Conservation (phyloP, 2,888 invertebrate species). For the Nowickia ferox region DNA sequence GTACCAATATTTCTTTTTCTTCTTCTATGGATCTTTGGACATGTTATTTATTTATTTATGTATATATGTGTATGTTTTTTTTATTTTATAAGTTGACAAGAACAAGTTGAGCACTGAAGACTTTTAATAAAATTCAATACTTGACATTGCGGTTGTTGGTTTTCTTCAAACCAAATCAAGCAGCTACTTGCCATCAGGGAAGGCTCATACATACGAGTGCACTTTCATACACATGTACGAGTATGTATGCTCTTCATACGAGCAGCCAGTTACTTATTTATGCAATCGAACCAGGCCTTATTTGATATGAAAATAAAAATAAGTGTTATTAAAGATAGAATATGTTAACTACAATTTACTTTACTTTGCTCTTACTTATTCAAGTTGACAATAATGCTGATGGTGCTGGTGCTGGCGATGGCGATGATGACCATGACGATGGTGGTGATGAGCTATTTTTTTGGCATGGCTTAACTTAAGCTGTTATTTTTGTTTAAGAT, state of each 20-base stretch:
- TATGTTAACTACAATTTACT: slow-evolving; percentile 65
- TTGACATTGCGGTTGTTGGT: slow-evolving; percentile 54
- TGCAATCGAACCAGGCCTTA: slow-evolving; percentile 39
- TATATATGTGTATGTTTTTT: neutral
- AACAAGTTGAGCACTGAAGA: slow-evolving; percentile 7
- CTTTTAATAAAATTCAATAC: slow-evolving; percentile 56
- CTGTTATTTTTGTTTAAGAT: slow-evolving; percentile 7
- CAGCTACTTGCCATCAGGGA: slow-evolving; percentile 37
- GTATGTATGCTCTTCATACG: neutral
- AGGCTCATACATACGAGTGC: slow-evolving; percentile 41
- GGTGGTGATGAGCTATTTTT: slow-evolving; percentile 43
- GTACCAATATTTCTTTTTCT: slow-evolving; percentile 58
- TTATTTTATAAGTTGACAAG: slow-evolving; percentile 19
- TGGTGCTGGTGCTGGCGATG: slow-evolving; percentile 19
- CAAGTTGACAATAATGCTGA: slow-evolving; percentile 54
- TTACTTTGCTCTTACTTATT: slow-evolving; percentile 35
- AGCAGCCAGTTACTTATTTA: slow-evolving; percentile 26
- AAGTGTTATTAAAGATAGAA: slow-evolving; percentile 59
- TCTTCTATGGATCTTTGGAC: slow-evolving; percentile 57
- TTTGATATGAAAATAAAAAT: slow-evolving; percentile 43
- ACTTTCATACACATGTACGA: too few species aligned
- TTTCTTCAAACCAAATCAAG: slow-evolving; percentile 15
- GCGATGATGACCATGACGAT: slow-evolving; percentile 25
- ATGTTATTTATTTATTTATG: slow-evolving; percentile 25
- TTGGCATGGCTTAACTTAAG: slow-evolving; percentile 24